These are phyloP conservation scores for Salticus scenicus DNA, from an alignment of 2,888 invertebrate genomes.

Conservation along the genomic window DNA sequence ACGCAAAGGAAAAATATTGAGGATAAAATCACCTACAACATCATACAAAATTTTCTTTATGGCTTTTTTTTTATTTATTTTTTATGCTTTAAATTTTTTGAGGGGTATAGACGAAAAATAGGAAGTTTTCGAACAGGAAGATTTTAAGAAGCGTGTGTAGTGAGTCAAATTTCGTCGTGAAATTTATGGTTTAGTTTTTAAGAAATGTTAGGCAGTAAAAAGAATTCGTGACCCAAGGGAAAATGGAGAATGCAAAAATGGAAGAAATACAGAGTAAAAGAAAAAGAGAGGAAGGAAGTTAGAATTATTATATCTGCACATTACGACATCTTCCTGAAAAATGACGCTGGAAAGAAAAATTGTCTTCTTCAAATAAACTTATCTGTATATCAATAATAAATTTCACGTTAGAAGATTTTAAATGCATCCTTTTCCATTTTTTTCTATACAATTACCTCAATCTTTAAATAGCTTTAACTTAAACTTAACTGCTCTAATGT, in stretches of 20 bases:
- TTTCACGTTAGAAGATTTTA: no score
- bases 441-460: no score
- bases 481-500: no score
- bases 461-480: no score
- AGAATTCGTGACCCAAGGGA: constrained; percentile 67
- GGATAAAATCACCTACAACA: not conserved
- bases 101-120: constrained; percentile 37
- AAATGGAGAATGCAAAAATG: constrained; percentile 36
- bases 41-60: not conserved
- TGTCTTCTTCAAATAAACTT: no score
- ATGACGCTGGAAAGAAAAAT: no score
- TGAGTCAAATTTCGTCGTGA: constrained; percentile 68
- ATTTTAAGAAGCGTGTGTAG: constrained; percentile 57
- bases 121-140: constrained; percentile 59
- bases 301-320: constrained; percentile 41
- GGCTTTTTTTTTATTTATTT: not conserved
- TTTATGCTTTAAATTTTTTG: not conserved
- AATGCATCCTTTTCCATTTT: no score
- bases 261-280: constrained; percentile 39
- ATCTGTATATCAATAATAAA: no score
- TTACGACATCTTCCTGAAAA: constrained; percentile 53
- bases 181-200: constrained; percentile 65
- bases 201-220: constrained; percentile 69
- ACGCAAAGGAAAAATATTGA: no score
- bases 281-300: constrained; percentile 36